Conservation (phyloP, 2,797 vertebrate species). For the Cirrhinus mrigala region DNA sequence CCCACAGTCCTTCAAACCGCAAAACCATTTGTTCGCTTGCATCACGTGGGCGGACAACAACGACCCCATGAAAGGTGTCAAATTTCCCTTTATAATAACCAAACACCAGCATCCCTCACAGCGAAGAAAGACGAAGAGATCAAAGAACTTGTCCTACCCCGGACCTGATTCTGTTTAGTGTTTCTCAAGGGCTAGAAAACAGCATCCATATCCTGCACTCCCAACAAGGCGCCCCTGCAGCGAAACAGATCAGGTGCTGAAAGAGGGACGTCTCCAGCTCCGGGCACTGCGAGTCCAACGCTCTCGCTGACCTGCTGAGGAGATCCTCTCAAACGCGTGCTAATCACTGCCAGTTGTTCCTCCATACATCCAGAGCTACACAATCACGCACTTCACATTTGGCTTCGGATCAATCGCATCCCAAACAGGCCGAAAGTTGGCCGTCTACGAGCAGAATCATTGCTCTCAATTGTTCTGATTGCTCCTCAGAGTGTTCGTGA, state of each 20-base stretch:
- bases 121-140: constrained; percentile 38
- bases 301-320: constrained; percentile 54
- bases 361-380: constrained; percentile 61
- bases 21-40: constrained; percentile 54
- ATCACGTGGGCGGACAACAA: constrained; percentile 39
- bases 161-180: constrained; percentile 63
- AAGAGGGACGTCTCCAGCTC: constrained; percentile 72
- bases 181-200: constrained; percentile 66
- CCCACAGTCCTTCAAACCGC: constrained; percentile 58
- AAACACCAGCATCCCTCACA: constrained; percentile 19
- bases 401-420: constrained; percentile 65
- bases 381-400: constrained; percentile 73
- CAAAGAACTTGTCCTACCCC: constrained; percentile 43
- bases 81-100: constrained; percentile 39
- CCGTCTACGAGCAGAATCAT: constrained; percentile 42
- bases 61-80: constrained; percentile 36
- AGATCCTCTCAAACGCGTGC: constrained; percentile 56
- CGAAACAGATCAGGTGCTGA: constrained; percentile 81
- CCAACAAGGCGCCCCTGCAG: constrained; percentile 77
- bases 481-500: constrained; percentile 50
- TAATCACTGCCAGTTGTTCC: constrained; percentile 83
- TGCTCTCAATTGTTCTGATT: constrained; percentile 67
- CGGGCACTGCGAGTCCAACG: constrained; percentile 61
- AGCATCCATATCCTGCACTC: constrained; percentile 68
- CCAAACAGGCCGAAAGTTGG: constrained; percentile 48